These are phyloP conservation scores for Aeoliscus strigatus DNA, from an alignment of 2,797 vertebrate species.

Conservation along the genomic window DNA sequence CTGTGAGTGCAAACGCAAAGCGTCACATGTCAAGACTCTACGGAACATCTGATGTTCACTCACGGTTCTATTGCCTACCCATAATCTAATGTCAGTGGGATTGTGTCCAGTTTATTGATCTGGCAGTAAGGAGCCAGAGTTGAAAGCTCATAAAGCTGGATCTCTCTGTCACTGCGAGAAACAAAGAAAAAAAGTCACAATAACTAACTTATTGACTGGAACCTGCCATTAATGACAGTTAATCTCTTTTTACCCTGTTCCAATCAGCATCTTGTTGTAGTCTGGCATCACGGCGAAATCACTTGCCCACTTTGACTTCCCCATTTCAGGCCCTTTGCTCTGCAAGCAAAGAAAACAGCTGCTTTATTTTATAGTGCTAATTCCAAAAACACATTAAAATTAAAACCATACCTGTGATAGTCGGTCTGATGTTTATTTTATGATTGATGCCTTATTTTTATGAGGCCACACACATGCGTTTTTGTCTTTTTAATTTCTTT, in stretches of 20 bases:
- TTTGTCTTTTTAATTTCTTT: no score
- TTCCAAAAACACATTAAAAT: no score
- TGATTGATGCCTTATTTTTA: no score
- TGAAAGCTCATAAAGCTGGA: constrained; percentile 79
- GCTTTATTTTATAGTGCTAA: no score
- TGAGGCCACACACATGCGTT: no score
- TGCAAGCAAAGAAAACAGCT: constrained; percentile 18
- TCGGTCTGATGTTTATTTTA: no score
- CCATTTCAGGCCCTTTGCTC: constrained; percentile 56
- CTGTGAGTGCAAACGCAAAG: constrained; percentile 36
- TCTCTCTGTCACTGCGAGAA: constrained; percentile 72
- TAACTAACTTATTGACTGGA: constrained; percentile 1
- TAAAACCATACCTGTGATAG: no score
- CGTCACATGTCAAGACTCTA: constrained; percentile 1
- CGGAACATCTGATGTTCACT: not conserved
- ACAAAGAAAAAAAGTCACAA: constrained; percentile 5
- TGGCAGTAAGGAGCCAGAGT: constrained; percentile 79
- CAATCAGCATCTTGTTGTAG: constrained; percentile 75
- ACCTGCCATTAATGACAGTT: not conserved
- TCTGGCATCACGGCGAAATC: constrained; percentile 72
- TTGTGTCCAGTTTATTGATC: constrained; percentile 71
- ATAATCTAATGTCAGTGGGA: constrained; percentile 76
- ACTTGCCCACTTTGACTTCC: constrained; percentile 70
- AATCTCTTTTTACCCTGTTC: constrained; percentile 70
- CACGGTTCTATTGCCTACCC: constrained; percentile 60